Base-by-base conservation (phyloP, 2,113 vertebrate genomes). In the Pedetes capensis region DNA sequence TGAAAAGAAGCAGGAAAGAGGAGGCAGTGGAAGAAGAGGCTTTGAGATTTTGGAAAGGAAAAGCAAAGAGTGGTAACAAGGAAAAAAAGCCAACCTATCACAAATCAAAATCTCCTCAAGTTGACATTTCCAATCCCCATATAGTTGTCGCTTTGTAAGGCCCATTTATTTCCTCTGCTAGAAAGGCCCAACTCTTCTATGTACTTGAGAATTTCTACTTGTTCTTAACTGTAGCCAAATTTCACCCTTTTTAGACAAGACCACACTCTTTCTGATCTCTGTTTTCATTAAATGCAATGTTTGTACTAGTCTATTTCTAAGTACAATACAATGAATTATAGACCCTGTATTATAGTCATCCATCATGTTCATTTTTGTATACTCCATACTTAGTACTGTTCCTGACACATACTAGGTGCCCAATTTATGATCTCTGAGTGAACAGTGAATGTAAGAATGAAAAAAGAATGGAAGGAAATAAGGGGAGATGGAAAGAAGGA, bases 1-100 rank as follows among this genome's bases (percentile, higher is more conserved):
- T 79, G 59, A 95, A 91, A 83, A 59, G 32, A 71, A 92, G 18
- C n/a, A 97, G 61, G 49, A 95, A 86, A 89, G 23, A 66, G 44
- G 61, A 96, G 51, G 39, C 17, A 59, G 47, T 11, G 37, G 4
- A 47, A 66, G 78, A 68, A 69, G 51, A 74, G 7, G 61, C 37
- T 75, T 81, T 1, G 7, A 57, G 63, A 91, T 61, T 93, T 87
- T 25, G 69, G 55, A 51, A 95, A 68, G 96, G 66, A 72, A 79
- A 96, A 75, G 32, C 39, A 74, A 93, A 95, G 59, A 1, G 16
- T n/a, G 4, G 8, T 94, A 39, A 55, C 4, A 22, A 34, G 44
- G 29, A 0, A 34, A 34, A 18, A 20, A 42, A 75, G 55, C 22
- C 17, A 68, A 49, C 34, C 2, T 13, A 55, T 83, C 81, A 74